These are phyloP conservation scores for Pagetopsis macropterus DNA, from an alignment of 2,797 vertebrate species.

Conservation along the genomic window DNA sequence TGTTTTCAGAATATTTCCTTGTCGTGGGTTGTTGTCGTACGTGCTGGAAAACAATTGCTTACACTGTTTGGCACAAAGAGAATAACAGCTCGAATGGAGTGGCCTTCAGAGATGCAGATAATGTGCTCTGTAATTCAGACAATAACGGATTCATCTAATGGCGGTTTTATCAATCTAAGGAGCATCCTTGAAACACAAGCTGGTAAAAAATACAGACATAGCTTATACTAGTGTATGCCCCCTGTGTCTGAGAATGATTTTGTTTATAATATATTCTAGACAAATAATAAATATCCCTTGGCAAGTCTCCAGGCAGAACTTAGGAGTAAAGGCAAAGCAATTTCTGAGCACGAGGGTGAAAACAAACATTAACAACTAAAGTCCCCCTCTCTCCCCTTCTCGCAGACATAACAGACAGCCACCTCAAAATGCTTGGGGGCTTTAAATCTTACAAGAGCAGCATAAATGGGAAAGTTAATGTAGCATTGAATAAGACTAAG, in stretches of 20 bases:
- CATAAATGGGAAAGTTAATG: constrained; percentile 96
- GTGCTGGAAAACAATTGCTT: constrained; percentile 37
- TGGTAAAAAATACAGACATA: neutral
- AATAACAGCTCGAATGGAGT: constrained; percentile 21
- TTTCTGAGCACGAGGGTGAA: constrained; percentile 70
- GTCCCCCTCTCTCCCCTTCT: constrained; percentile 23
- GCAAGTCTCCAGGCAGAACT: constrained; percentile 67
- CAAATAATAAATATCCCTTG: constrained; percentile 71
- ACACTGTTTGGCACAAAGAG: constrained; percentile 28
- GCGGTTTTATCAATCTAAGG: constrained; percentile 23
- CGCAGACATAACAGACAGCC: constrained; percentile 68
- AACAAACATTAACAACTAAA: constrained; percentile 71
- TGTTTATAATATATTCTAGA: constrained; percentile 53
- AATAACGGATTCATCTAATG: constrained; percentile 3
- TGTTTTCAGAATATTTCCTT: constrained; percentile 59
- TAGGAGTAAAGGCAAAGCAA: constrained; percentile 74
- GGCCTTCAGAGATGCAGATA: constrained; percentile 31
- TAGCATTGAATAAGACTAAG: constrained; percentile 91
- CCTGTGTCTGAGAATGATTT: constrained; percentile 41
- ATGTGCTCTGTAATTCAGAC: constrained; percentile 28
- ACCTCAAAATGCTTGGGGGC: constrained; percentile 82
- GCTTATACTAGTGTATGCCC: constrained; percentile 27
- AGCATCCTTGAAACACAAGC: constrained; percentile 19
- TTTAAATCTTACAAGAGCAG: constrained; percentile 88
- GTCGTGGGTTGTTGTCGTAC: constrained; percentile 15